Conservation (phyloP, 1,140 invertebrate species). For the honey bee (Apis mellifera) region DNA sequence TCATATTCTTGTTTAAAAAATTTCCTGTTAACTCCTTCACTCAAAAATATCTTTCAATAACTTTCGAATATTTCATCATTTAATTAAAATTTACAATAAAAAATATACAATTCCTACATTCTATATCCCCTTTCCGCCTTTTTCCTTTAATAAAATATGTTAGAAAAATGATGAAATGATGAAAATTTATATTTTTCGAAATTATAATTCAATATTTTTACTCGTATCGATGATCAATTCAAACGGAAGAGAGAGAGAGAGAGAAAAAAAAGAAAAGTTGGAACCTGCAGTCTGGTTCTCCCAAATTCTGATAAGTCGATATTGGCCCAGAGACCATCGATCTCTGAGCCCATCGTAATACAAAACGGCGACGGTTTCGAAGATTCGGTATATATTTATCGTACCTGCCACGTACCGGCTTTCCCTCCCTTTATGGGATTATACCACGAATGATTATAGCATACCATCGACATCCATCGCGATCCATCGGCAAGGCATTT, state of each 20-base stretch:
- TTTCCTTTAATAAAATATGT: too few relatives aligned
- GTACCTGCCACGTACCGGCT: conserved; percentile 76
- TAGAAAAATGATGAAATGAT: too few relatives aligned
- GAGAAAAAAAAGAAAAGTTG: background rate
- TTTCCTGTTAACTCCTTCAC: too few relatives aligned
- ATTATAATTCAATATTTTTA: background rate
- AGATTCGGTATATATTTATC: conserved; percentile 59
- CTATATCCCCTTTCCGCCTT: too few relatives aligned
- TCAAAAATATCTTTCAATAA: too few relatives aligned
- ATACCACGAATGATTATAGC: conserved; percentile 65
- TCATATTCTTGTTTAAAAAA: too few relatives aligned
- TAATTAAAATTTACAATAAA: too few relatives aligned
- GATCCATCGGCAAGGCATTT: conserved; percentile 35
- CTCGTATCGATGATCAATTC: background rate
- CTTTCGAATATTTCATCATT: too few relatives aligned
- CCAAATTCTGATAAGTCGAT: conserved; percentile 38
- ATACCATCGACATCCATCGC: conserved; percentile 52
- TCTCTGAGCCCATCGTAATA: conserved; percentile 65
- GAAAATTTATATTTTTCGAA: too few relatives aligned
- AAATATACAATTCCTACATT: too few relatives aligned
- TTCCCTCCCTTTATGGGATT: conserved; percentile 72
- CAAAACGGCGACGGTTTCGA: conserved; percentile 70
- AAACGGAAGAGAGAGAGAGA: background rate
- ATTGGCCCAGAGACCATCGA: conserved; percentile 59
- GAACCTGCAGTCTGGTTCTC: background rate